A percentile compares a stretch with the other conserved stretches of the same genome.
Conservation (phyloP, 2,113 vertebrate genomes). For the Hippocampus comes region DNA sequence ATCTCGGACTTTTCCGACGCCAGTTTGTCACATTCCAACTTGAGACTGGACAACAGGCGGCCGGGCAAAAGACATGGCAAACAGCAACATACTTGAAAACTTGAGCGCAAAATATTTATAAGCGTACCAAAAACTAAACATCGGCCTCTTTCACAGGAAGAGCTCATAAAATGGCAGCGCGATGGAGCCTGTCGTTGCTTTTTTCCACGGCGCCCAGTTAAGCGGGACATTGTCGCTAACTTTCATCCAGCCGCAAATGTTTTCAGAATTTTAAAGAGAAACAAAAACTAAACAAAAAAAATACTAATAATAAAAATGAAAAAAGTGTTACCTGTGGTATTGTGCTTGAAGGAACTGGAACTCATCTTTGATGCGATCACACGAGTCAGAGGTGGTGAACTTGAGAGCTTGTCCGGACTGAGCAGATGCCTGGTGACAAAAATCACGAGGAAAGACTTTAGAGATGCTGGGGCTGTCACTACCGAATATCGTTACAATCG, state of each 20-base stretch:
- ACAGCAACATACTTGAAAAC: neutral
- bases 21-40: constrained; percentile 96
- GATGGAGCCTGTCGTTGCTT: too few relatives aligned
- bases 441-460: neutral
- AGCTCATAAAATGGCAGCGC: too few relatives aligned
- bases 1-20: constrained; percentile 98
- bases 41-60: constrained; percentile 76
- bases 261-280: too few relatives aligned
- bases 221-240: too few relatives aligned
- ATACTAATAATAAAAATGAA: too few relatives aligned
- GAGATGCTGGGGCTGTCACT: neutral
- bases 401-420: constrained; percentile 89
- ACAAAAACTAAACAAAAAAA: too few relatives aligned
- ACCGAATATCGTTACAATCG: too few relatives aligned
- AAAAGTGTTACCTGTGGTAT: constrained; percentile 85
- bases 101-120: too few relatives aligned
- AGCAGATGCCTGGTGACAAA: constrained; percentile 78
- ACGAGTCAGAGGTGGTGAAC: constrained; percentile 97
- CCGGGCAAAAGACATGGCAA: neutral
- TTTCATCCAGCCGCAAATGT: too few relatives aligned
- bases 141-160: too few relatives aligned
- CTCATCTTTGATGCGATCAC: constrained; percentile 97
- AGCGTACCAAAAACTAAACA: too few relatives aligned
- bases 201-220: too few relatives aligned
- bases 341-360: constrained; percentile 98